A percentile compares a stretch with the other conserved stretches of the same genome.
These are phyloP conservation scores for Rhinichthys osculus DNA, from an alignment of 2,797 vertebrate genomes.

Conservation along the genomic window DNA sequence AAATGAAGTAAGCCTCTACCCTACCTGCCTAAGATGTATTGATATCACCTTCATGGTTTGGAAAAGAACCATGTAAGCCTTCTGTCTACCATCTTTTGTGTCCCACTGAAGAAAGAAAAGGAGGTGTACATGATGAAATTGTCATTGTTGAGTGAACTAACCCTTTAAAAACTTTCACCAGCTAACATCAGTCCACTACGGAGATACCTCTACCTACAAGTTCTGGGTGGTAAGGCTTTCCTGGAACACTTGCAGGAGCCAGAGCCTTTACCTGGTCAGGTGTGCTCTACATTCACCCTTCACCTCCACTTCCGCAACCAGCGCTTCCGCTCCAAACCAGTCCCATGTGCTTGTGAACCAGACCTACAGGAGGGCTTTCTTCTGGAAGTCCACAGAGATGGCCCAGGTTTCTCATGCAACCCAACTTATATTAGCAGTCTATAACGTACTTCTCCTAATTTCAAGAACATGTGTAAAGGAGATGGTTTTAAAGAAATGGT, in stretches of 20 bases:
- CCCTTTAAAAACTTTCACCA: constrained; percentile 66
- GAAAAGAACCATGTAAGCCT: no score
- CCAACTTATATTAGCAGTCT: neutral
- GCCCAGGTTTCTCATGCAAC: constrained; percentile 78
- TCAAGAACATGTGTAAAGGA: neutral
- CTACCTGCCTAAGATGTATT: neutral
- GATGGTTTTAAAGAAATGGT: no score
- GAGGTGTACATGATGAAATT: neutral
- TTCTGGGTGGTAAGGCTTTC: constrained; percentile 96
- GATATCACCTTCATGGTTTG: neutral
- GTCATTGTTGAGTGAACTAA: neutral
- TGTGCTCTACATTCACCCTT: constrained; percentile 90
- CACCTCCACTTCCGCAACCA: constrained; percentile 95
- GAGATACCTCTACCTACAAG: constrained; percentile 94
- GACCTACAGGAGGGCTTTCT: constrained; percentile 94
- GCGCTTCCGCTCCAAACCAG: constrained; percentile 93
- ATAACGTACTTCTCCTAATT: neutral
- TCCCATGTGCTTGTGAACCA: constrained; percentile 95
- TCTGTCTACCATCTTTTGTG: neutral
- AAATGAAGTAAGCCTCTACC: neutral
- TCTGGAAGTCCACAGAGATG: constrained; percentile 90
- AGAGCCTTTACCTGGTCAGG: constrained; percentile 91
- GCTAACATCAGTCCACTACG: constrained; percentile 89
- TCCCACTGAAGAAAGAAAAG: neutral
- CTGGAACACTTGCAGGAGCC: constrained; percentile 96